phyloP scores from a whole-genome alignment of 2,113 vertebrate species.

The Neolamprologus kungweensis region DNA sequence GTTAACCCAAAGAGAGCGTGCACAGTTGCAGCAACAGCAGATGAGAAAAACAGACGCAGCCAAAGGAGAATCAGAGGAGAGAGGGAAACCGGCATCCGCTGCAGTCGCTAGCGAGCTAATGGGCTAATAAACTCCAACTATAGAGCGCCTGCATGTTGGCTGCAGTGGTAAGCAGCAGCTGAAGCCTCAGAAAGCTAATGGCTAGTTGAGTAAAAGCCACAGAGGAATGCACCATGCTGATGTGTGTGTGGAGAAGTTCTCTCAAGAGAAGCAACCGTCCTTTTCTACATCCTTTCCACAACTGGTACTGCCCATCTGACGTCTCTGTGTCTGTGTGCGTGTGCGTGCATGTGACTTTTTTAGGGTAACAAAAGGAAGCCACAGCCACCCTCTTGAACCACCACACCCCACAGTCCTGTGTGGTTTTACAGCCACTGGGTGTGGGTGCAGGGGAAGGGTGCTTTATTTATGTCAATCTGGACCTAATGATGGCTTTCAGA shows the following conservation, averaged over 20 bases:
- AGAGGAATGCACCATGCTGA: slow-evolving; percentile 43
- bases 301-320: slow-evolving; percentile 28
- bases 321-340: background rate
- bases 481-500: background rate
- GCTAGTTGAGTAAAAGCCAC: slow-evolving; percentile 64
- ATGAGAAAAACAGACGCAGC: slow-evolving; percentile 25
- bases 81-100: background rate
- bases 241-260: background rate
- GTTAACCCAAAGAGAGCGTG: background rate
- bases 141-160: slow-evolving; percentile 39
- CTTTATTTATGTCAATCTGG: slow-evolving; percentile 16
- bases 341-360: slow-evolving; percentile 30
- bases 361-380: slow-evolving; percentile 47
- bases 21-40: background rate
- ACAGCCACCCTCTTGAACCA: slow-evolving; percentile 33
- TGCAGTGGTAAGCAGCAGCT: slow-evolving; percentile 32
- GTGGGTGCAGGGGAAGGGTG: slow-evolving; percentile 1
- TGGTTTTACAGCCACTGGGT: slow-evolving; percentile 19
- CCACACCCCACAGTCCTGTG: slow-evolving; percentile 52
- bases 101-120: slow-evolving; percentile 31
- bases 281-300: background rate
- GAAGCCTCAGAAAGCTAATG: slow-evolving; percentile 52
- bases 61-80: background rate
- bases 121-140: slow-evolving; percentile 66
- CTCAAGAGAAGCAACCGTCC: background rate